Base-by-base conservation (phyloP, 2,113 vertebrate species). In the Oreochromis aureus region DNA sequence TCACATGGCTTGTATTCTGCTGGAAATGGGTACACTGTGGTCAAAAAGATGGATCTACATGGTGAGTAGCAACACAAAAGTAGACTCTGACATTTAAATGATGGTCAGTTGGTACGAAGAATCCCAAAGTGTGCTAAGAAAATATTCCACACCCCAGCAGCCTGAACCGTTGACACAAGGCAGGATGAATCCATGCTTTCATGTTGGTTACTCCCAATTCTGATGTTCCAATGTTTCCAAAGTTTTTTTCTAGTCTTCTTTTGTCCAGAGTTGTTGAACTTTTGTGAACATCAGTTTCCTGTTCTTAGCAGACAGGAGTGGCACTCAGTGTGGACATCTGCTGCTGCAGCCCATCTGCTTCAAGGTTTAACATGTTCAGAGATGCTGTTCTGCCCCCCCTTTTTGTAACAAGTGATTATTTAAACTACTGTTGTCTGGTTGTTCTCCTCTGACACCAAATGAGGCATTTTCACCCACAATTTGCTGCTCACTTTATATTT, bases 181-280 rank as follows among this genome's bases (percentile, higher is more conserved):
- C 69, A 73, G 69, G 69, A 46, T 73, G 39, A 44, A 73, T 73
- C 39, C 39, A 46, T 46, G 41, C 69, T 27, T 27, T 10, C 41
- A 18, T 73, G 4, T 3, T 73, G 61, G 61, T 69, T 1, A 39
- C 2, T 66, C 61, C 32, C 36, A 66, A 39, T 66, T 66, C 4
- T 39, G 11, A 39, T 39, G 19, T 66, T 13, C 34, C n/a, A 0
- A 0, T 22, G 3, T 71, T 44, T 66, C 59, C 1, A 63, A 63
- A 1, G 1, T 36, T 66, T n/a, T 63, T 71, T 71, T 24, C 39
- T 39, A 71, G 12, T 71, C 39, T 24, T 16, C 36, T 71, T 6
- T 44, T 76, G 4, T 30, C 41, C 2, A 0, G 15, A 18, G 41
- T 7, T 71, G 2, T 41, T 44, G 7, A 44, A 24, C 36, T 8